A percentile compares a stretch with the other conserved stretches of the same genome.
Evolutionary conservation across 2,797 vertebrate genomes (phyloP).

Genomic region (Podarcis siculus): DNA sequence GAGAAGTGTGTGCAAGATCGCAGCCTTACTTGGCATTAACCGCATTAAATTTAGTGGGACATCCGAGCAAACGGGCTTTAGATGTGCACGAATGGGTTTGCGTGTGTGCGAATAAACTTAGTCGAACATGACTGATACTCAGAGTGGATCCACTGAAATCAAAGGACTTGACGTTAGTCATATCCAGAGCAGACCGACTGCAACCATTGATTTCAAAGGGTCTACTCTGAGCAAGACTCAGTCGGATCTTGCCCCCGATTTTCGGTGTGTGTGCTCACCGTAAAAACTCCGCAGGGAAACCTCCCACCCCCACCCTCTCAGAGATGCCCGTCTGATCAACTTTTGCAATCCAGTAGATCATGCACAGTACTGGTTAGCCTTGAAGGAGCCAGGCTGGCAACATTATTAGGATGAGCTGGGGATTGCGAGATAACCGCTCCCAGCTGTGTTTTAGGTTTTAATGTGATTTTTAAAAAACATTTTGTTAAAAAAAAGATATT

Average conservation of each 20-base stretch:
- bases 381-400: conserved; percentile 32
- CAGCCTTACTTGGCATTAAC: not conserved
- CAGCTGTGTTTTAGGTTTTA: conserved; percentile 63
- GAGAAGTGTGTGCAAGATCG: not conserved
- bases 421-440: conserved; percentile 64
- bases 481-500: not conserved
- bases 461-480: not conserved
- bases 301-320: not conserved
- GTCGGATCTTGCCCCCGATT: too few species aligned
- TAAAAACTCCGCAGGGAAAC: not conserved
- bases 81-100: too few species aligned
- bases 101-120: not conserved
- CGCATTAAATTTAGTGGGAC: conserved; percentile 17
- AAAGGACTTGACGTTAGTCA: too few species aligned
- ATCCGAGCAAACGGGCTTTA: conserved; percentile 19
- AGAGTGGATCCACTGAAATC: conserved; percentile 13
- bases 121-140: not conserved
- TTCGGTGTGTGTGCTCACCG: too few species aligned
- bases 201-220: too few species aligned
- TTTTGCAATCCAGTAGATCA: conserved; percentile 19
- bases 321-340: conserved; percentile 25
- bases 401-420: conserved; percentile 43
- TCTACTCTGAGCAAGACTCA: too few species aligned
- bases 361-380: not conserved
- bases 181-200: too few species aligned